These are phyloP conservation scores for Oreohelix idahoensis DNA, from an alignment of 1,140 invertebrate genomes.

Conservation along the genomic window DNA sequence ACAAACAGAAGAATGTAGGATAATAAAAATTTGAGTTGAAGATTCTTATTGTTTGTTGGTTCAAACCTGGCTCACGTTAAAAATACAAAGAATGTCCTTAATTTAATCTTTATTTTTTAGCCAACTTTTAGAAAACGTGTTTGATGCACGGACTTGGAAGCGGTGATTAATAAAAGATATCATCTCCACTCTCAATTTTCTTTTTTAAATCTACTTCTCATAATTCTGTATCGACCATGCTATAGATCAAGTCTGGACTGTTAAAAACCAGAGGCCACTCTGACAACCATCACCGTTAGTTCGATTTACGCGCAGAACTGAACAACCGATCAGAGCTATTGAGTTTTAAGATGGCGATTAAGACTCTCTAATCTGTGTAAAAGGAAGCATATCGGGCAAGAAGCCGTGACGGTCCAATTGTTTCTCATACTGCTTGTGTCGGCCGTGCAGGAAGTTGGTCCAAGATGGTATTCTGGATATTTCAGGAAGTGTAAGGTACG, in stretches of 20 bases:
- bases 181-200: no score
- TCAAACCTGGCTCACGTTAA: no score
- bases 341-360: not conserved
- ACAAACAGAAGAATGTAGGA: no score
- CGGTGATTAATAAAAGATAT: no score
- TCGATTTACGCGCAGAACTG: not conserved
- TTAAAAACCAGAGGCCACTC: not conserved
- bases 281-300: not conserved
- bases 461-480: not conserved
- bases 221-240: not conserved
- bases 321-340: not conserved
- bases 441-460: not conserved
- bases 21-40: no score
- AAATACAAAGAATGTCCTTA: no score
- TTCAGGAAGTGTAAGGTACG: constrained; percentile 14
- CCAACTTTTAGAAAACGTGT: no score
- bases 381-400: constrained; percentile 1
- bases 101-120: no score
- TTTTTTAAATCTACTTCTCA: not conserved
- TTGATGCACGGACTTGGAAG: no score
- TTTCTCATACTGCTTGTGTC: not conserved
- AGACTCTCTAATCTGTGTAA: not conserved
- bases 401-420: not conserved
- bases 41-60: no score
- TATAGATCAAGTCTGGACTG: not conserved